Conservation (phyloP, 2,797 vertebrate genomes). For the Buphagus erythrorhynchus region DNA sequence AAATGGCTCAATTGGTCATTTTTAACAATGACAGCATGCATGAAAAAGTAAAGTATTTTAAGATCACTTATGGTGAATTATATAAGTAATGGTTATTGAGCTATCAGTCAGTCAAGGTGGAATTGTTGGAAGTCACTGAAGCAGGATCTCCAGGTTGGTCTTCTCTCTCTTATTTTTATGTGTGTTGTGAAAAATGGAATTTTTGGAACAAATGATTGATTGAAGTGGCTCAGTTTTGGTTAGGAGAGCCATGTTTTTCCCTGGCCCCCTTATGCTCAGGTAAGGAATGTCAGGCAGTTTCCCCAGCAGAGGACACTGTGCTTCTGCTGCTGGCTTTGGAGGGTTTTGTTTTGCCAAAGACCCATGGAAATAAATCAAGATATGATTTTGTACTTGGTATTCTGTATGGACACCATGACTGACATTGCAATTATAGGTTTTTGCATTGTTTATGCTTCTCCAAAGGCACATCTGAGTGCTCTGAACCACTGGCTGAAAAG, state of each 20-base stretch:
- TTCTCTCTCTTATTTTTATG: conserved; percentile 18
- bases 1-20: conserved; percentile 55
- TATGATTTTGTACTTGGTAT: conserved; percentile 74
- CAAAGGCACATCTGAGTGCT: conserved; percentile 66
- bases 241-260: not conserved
- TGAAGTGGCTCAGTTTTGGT: not conserved
- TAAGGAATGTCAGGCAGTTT: not conserved
- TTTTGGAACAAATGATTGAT: conserved; percentile 7
- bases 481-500: conserved; percentile 56
- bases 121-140: conserved; percentile 36
- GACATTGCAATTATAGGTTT: conserved; percentile 82
- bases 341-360: conserved; percentile 1
- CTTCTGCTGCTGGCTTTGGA: conserved; percentile 27
- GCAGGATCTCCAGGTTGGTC: conserved; percentile 17
- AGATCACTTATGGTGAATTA: conserved; percentile 70
- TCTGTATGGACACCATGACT: conserved; percentile 75
- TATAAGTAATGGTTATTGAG: conserved; percentile 49
- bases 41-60: conserved; percentile 58
- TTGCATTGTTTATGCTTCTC: conserved; percentile 79
- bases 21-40: conserved; percentile 57
- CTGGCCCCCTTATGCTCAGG: not conserved
- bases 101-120: conserved; percentile 67
- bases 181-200: conserved; percentile 4
- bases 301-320: conserved; percentile 74
- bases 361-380: conserved; percentile 50